Conservation (phyloP, 2,113 vertebrate genomes). For the Edolisoma coerulescens region DNA sequence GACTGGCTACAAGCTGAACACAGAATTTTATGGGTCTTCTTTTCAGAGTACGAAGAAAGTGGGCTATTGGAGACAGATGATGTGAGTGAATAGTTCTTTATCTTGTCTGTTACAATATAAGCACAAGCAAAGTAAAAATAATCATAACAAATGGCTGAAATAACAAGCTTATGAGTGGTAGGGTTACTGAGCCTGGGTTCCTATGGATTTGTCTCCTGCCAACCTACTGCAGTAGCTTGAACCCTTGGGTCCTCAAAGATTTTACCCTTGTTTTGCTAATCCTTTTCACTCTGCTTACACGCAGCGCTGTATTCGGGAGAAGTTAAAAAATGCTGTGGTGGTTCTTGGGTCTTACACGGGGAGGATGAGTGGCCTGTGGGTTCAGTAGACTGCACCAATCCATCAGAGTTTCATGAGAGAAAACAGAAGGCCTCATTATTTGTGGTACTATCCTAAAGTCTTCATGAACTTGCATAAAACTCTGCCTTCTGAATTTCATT, state of each 20-base stretch:
- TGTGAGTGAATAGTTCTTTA: conserved; percentile 76
- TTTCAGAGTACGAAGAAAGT: conserved; percentile 97
- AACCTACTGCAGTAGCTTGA: neutral
- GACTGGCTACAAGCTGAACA: conserved; percentile 3
- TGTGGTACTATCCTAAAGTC: neutral
- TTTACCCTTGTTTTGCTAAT: neutral
- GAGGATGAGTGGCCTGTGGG: neutral
- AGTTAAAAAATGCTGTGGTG: neutral
- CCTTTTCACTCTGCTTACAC: neutral
- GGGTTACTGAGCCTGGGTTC: neutral
- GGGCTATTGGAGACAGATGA: conserved; percentile 95
- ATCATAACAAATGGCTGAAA: neutral
- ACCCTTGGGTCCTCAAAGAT: neutral
- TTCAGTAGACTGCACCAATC: neutral
- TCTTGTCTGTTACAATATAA: neutral
- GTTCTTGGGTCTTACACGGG: neutral
- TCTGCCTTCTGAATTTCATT: neutral
- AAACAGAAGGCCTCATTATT: neutral
- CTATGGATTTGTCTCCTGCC: neutral
- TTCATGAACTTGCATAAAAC: neutral
- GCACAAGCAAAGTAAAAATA: neutral
- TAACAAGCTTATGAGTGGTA: neutral
- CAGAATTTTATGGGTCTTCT: conserved; percentile 43
- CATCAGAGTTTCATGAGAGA: neutral
- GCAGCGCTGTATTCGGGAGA: neutral